Evolutionary conservation across 1,140 invertebrate species (phyloP).

Genomic region (Calosoma granatense): DNA sequence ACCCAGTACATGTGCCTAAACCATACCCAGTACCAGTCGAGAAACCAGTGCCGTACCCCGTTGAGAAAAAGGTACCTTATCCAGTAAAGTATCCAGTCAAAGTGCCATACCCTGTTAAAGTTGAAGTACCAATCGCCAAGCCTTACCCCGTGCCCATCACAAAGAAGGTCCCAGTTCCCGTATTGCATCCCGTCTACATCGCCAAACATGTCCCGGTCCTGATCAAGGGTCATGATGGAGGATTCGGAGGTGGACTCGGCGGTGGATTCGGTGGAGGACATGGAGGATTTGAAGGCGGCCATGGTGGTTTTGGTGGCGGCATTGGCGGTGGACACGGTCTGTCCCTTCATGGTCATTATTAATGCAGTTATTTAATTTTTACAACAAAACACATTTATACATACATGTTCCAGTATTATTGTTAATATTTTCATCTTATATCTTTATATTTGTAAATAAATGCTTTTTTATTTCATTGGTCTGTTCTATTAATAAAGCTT

Average conservation of each 20-base stretch:
- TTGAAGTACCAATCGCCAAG: conserved; percentile 24
- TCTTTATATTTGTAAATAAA: background rate
- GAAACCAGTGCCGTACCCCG: conserved; percentile 38
- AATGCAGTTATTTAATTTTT: too few relatives aligned
- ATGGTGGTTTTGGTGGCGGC: background rate
- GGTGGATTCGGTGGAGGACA: conserved; percentile 12
- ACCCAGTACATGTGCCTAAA: conserved; percentile 38
- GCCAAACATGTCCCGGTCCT: conserved; percentile 42
- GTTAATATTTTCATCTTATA: background rate
- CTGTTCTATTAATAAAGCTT: too few relatives aligned
- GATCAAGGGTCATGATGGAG: conserved; percentile 18
- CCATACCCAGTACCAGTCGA: conserved; percentile 45
- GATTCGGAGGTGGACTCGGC: conserved; percentile 8
- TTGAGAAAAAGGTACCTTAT: conserved; percentile 1
- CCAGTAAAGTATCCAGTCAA: conserved; percentile 15
- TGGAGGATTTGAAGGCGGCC: conserved; percentile 13
- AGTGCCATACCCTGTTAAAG: conserved; percentile 35
- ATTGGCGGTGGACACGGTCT: conserved; percentile 3
- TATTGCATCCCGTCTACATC: conserved; percentile 34
- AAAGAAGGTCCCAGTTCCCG: conserved; percentile 24
- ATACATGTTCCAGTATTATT: background rate
- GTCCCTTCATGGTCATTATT: background rate
- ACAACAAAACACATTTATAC: too few relatives aligned
- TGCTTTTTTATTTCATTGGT: background rate
- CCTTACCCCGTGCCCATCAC: conserved; percentile 21